Evolutionary conservation across 2,113 vertebrate genomes (phyloP).

Genomic region (Peromyscus maniculatus): DNA sequence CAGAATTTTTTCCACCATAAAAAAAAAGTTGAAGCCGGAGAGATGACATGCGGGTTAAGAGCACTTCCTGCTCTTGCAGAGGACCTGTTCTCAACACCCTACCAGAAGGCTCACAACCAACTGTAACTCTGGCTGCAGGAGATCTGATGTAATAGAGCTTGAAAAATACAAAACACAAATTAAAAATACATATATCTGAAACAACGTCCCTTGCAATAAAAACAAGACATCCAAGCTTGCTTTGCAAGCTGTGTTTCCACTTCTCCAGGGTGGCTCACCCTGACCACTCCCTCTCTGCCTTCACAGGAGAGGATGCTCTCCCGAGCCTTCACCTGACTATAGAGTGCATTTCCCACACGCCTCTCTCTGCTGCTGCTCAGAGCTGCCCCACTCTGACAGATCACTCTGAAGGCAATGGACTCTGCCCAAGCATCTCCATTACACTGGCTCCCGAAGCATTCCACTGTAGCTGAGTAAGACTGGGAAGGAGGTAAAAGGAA

Average conservation of each 20-base stretch:
- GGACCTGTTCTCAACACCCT: background rate
- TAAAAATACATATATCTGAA: background rate
- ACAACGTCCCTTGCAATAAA: background rate
- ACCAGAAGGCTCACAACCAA: background rate
- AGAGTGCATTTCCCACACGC: background rate
- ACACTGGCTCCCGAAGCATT: background rate
- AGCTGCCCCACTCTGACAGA: constrained; percentile 52
- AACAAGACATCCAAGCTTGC: background rate
- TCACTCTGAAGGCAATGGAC: background rate
- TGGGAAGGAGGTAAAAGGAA: background rate
- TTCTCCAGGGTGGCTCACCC: background rate
- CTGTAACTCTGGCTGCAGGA: background rate
- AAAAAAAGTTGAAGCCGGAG: background rate
- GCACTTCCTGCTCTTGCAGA: background rate
- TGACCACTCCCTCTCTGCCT: accelerated
- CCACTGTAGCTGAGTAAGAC: background rate
- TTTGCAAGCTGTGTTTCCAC: background rate
- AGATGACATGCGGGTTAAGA: background rate
- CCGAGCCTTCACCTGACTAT: background rate
- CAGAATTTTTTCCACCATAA: background rate
- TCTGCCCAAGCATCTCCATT: background rate
- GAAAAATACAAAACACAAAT: background rate
- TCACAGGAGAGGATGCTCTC: background rate
- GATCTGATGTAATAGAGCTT: background rate
- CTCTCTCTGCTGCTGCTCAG: background rate